phyloP scores from a whole-genome alignment of 2,888 invertebrate genomes.

The Drosophila diplacantha region DNA sequence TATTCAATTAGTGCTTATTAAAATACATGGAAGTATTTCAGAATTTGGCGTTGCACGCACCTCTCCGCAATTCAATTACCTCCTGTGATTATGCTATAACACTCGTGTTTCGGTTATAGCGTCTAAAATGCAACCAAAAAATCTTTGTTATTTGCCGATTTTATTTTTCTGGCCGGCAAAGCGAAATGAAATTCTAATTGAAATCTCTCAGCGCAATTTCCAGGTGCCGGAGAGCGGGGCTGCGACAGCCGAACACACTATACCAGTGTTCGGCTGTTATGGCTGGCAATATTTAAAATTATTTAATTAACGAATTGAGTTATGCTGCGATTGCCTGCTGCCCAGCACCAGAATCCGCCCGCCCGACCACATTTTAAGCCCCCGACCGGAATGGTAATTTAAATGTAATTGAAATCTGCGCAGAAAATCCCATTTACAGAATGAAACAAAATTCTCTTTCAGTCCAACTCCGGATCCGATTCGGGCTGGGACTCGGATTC shows the following conservation, averaged over 20 bases:
- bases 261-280: conserved; percentile 45
- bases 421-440: conserved; percentile 54
- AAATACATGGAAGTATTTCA: background rate
- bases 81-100: conserved; percentile 22
- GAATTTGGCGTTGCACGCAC: background rate
- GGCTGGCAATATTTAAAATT: conserved; percentile 69
- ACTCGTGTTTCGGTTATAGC: conserved; percentile 9
- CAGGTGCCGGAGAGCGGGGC: conserved; percentile 15
- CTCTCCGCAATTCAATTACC: conserved; percentile 20
- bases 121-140: conserved; percentile 23
- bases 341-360: background rate
- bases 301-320: conserved; percentile 72
- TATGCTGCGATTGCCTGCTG: conserved; percentile 45
- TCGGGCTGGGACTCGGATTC: conserved; percentile 25
- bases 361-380: conserved; percentile 14
- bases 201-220: conserved; percentile 63
- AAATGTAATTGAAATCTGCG: conserved; percentile 69
- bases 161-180: conserved; percentile 33
- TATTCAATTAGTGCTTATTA: background rate
- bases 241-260: too few species aligned
- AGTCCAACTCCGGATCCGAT: conserved; percentile 12
- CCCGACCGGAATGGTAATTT: conserved; percentile 53
- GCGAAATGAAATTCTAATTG: conserved; percentile 65
- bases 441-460: conserved; percentile 37
- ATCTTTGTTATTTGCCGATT: conserved; percentile 34